Percentiles rank a stretch among this genome's conserved stretches.
These are phyloP conservation scores for Ochotona curzoniae DNA, from an alignment of 2,113 vertebrate species.

Conservation along the genomic window DNA sequence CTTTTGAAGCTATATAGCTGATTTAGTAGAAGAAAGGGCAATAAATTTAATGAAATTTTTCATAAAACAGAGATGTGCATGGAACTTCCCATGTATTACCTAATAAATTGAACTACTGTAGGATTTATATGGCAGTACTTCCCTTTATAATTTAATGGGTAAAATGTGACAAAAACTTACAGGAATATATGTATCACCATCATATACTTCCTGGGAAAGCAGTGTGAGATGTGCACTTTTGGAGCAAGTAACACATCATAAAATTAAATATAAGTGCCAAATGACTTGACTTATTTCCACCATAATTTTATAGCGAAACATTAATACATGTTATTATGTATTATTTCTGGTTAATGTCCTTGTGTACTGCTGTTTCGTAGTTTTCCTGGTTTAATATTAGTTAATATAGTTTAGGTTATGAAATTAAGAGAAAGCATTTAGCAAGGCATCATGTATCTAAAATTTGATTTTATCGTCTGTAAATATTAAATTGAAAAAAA, in stretches of 20 bases:
- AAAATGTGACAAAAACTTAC: constrained; percentile 64
- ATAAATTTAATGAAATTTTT: constrained; percentile 73
- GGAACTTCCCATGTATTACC: constrained; percentile 65
- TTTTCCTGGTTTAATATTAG: background rate
- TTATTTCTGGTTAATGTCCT: background rate
- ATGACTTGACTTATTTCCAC: constrained; percentile 8
- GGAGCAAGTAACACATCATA: constrained; percentile 34
- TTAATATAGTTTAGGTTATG: background rate
- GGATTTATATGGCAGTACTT: constrained; percentile 71
- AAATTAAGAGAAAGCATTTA: background rate
- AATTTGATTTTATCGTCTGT: background rate
- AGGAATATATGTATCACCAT: constrained; percentile 63
- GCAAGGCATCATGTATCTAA: background rate
- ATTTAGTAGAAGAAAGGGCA: constrained; percentile 61
- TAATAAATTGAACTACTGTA: constrained; percentile 64
- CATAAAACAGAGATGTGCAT: constrained; percentile 61
- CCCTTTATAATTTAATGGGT: constrained; percentile 58
- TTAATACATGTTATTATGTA: background rate
- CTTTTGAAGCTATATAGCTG: constrained; percentile 54
- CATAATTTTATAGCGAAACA: background rate
- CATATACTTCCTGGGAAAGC: constrained; percentile 51
- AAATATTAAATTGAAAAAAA: background rate
- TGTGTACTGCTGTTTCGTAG: background rate
- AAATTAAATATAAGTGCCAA: constrained; percentile 32
- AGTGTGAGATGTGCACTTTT: constrained; percentile 35